Conservation (phyloP, 2,797 vertebrate genomes). For the Tarsius wallacei region DNA sequence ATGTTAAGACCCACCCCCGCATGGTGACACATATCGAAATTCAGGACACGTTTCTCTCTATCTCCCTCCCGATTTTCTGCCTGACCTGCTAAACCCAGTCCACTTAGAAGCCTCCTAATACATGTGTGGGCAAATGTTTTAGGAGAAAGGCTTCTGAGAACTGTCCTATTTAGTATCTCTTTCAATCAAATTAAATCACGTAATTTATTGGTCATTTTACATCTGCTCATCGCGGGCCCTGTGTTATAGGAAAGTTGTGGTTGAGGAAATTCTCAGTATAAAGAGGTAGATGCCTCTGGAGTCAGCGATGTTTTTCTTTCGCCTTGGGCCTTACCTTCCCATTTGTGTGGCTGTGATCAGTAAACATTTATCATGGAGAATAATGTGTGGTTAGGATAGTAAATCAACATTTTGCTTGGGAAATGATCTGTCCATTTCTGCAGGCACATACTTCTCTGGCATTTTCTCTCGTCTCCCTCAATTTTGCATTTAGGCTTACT, state of each 20-base stretch:
- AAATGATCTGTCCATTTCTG: not conserved
- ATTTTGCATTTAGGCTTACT: constrained; percentile 24
- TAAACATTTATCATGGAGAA: not conserved
- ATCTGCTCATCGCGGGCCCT: constrained; percentile 79
- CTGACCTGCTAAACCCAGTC: constrained; percentile 79
- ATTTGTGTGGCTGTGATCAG: constrained; percentile 67
- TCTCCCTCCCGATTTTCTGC: constrained; percentile 77
- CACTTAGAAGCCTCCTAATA: constrained; percentile 79
- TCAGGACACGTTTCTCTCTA: constrained; percentile 70
- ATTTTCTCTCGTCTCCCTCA: constrained; percentile 42
- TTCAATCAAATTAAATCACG: constrained; percentile 83
- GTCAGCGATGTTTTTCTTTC: constrained; percentile 75
- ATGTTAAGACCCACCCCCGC: constrained; percentile 62
- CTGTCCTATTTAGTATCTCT: constrained; percentile 78
- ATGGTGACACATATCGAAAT: constrained; percentile 83
- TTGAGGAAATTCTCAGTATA: constrained; percentile 23
- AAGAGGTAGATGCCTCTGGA: constrained; percentile 37
- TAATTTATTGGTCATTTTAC: constrained; percentile 81
- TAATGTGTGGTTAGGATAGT: not conserved
- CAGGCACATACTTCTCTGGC: not conserved
- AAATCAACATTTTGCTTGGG: not conserved
- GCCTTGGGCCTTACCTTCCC: constrained; percentile 58
- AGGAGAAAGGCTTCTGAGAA: constrained; percentile 78
- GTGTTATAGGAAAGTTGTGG: constrained; percentile 69
- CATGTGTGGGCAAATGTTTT: constrained; percentile 78